These are phyloP conservation scores for Cephus pulcher DNA, from an alignment of 2,888 invertebrate species.

Conservation along the genomic window DNA sequence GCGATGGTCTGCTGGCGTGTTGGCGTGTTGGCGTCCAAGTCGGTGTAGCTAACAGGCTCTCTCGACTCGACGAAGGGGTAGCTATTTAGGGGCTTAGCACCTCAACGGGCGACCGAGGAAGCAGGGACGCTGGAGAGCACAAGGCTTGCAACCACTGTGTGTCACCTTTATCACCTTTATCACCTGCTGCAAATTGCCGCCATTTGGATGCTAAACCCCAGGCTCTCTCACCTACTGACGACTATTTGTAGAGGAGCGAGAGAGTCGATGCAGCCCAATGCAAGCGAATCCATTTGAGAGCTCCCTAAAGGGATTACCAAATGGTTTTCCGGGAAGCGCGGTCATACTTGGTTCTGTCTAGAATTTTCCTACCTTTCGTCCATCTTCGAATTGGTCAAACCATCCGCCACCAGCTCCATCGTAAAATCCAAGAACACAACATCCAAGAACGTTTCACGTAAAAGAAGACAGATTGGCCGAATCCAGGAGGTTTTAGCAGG, in stretches of 20 bases:
- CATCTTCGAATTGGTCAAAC: no score
- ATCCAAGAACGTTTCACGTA: neutral
- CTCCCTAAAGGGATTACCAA: no score
- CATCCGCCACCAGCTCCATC: no score
- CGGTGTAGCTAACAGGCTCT: slow-evolving; percentile 30
- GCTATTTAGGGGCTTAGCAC: slow-evolving; percentile 63
- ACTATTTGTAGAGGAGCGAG: slow-evolving; percentile 51
- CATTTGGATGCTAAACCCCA: slow-evolving; percentile 64
- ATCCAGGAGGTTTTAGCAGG: neutral
- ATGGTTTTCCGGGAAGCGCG: no score
- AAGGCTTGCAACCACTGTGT: slow-evolving; percentile 54
- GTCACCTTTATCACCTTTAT: slow-evolving; percentile 66
- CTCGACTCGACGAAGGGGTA: slow-evolving; percentile 38
- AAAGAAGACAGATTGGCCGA: neutral
- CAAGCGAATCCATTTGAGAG: no score
- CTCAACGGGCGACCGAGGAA: slow-evolving; percentile 37
- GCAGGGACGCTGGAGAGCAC: slow-evolving; percentile 35
- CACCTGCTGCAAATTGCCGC: slow-evolving; percentile 65
- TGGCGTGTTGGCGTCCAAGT: neutral
- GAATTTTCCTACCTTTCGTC: no score
- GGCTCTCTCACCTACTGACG: slow-evolving; percentile 56
- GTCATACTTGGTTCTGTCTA: no score
- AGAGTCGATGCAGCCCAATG: no score
- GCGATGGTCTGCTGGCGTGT: no score
- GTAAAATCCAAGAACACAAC: no score